Percentiles rank a stretch among this genome's conserved stretches.
Conservation (phyloP, 2,113 vertebrate species). For the Cepphus grylle region DNA sequence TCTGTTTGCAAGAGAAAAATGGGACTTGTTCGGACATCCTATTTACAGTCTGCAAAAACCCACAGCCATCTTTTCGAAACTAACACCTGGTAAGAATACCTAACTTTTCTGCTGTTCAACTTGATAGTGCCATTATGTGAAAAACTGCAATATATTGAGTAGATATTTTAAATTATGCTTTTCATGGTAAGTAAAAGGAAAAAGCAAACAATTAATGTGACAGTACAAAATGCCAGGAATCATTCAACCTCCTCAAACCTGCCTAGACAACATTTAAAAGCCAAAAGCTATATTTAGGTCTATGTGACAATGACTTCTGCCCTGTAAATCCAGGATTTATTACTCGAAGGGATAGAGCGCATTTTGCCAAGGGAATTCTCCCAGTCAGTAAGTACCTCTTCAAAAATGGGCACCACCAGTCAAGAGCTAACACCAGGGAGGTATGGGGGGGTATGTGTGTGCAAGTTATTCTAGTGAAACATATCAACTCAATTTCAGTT, state of each 20-base stretch:
- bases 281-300: not conserved
- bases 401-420: not conserved
- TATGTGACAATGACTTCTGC: not conserved
- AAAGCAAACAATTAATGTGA: not conserved
- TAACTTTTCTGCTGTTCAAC: not conserved
- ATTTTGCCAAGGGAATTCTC: not conserved
- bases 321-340: not conserved
- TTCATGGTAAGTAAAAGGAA: not conserved
- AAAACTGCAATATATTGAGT: not conserved
- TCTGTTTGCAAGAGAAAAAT: not conserved
- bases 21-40: not conserved
- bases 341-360: not conserved
- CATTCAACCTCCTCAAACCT: not conserved
- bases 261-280: not conserved
- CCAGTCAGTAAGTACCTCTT: not conserved
- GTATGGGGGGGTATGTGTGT: rapidly evolving
- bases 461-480: not conserved
- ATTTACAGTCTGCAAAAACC: not conserved
- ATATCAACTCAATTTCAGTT: not conserved
- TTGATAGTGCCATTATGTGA: not conserved
- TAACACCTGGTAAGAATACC: not conserved
- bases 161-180: not conserved
- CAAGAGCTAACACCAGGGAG: not conserved
- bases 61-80: not conserved
- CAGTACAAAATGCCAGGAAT: not conserved